Conservation (phyloP, 1,140 invertebrate genomes). For the Sminthurinus signatus region DNA sequence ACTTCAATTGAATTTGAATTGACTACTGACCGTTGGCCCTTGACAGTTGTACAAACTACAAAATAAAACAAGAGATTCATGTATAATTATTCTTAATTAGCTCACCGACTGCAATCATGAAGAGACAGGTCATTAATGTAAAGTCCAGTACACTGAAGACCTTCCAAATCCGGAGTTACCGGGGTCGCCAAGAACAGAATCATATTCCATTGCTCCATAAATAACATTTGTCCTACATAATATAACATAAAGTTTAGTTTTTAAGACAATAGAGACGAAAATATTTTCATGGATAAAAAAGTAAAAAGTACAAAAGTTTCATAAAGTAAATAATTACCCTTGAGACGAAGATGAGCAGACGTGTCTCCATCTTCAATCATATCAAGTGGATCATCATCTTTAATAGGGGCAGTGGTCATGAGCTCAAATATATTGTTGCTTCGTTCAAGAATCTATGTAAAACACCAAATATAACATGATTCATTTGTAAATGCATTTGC, state of each 20-base stretch:
- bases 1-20: too few species aligned
- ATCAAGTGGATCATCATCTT: constrained; percentile 30
- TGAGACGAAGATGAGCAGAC: constrained; percentile 67
- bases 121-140: constrained; percentile 97
- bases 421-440: constrained; percentile 95
- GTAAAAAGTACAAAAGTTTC: too few species aligned
- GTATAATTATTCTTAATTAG: too few species aligned
- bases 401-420: constrained; percentile 57
- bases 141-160: constrained; percentile 78
- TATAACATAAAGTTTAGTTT: too few species aligned
- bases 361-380: constrained; percentile 55
- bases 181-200: constrained; percentile 95
- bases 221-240: constrained; percentile 98
- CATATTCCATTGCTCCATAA: constrained; percentile 95
- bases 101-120: constrained; percentile 90
- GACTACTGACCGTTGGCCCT: too few species aligned
- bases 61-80: too few species aligned
- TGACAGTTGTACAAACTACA: too few species aligned
- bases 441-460: constrained; percentile 74
- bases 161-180: constrained; percentile 86
- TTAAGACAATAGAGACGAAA: too few species aligned
- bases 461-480: constrained; percentile 17
- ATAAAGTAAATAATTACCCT: too few species aligned
- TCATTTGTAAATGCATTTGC: constrained; percentile 4
- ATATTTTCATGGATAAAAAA: too few species aligned